Base-by-base conservation (phyloP, 2,888 invertebrate species). In the Deroplatys truncata region DNA sequence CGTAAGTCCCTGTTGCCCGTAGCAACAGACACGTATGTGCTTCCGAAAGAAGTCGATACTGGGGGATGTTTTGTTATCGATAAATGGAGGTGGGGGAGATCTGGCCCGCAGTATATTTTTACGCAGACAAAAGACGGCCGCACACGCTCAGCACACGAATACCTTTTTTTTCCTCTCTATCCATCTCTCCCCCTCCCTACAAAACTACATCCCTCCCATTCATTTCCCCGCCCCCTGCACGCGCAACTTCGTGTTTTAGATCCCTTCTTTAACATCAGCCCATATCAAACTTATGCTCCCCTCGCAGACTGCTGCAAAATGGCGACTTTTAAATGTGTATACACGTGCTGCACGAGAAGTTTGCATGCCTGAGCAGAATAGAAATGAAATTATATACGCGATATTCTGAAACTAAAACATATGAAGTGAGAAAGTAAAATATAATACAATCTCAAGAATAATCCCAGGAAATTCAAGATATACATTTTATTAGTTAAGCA, bases 71-170 rank as follows among this genome's bases (percentile, higher is more conserved):
- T 86, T 86, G 86, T 86, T 86, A 86, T 82, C 82, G 86, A 86
- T 86, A 86, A 86, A 86, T 86, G 86, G 86, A 29, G 31, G 86
- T 28, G 86, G 82, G 49, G 16, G 85, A 85, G 35, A 35, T 85
- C 56, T 85, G 49, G 28, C 82, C 29, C 28, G 86, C 86, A 86
- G 86, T 86, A 86, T 89, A 89, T 89, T 89, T 89, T 89, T 89
- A 82, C 83, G 82, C 72, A 83, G 43, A 85, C 89, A 85, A 82
- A 85, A 56, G 89, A 28, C n/a, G 16, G 9, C 85, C 85, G 89
- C 89, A 89, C 89, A 89, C 89, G 89, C 56, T 86, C 56, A 86
- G 89, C 89, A 89, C 89, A 86, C 89, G 89, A 86, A 83, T 82
- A 20, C 83, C 83, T 43, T 28, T 20, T 82, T 82, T 82, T 86